Evolutionary conservation across 2,888 invertebrate species (phyloP), one percentile per base, ranked within the genome.

Genomic region (Acheta domesticus): DNA sequence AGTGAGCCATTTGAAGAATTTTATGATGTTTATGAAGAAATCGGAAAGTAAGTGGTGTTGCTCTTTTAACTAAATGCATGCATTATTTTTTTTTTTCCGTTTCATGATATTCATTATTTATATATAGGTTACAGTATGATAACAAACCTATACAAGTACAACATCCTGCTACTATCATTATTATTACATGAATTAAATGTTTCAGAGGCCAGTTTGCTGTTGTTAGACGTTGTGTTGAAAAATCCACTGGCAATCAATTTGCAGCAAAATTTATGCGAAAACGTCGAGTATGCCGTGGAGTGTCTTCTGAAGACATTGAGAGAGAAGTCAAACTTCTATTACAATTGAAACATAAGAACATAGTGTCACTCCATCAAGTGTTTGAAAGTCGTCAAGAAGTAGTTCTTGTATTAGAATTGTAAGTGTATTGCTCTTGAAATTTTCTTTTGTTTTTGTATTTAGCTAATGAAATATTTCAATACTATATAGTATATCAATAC

Each of bases 251-350:
- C 16, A 85, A 86, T 75, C 87, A 89, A 81, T 91, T 89, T 85
- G 92, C 92, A 50, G 92, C 91, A 80, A 92, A 92, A 86, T 91
- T 90, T 85, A 90, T 92, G 85, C 87, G 90, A 81, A 91, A 91
- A 83, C 87, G 89, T 48, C 87, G 91, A 78, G 89, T 89, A 48
- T 88, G 88, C 75, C 87, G 91, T 81, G 91, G 91, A 20, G 90
- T 90, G 76, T 88, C 89, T 77, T 86, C 89, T 83, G 89, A 89
- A 83, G 91, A 91, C 83, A 91, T 91, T 81, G 88, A 89, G 85
- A 87, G 90, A 82, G 91, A 92, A 86, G 88, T 89, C 77, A 88
- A 88, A 80, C 88, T 92, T 78, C 85, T 92, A 80, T 87, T 87
- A 81, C 87, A 88, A 81, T 86, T 91, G 79, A 74, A 79, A 50